Percentiles rank a stretch among this genome's conserved stretches.
phyloP scores from a whole-genome alignment of 2,888 invertebrate species.

The Ethmia dodecea region DNA sequence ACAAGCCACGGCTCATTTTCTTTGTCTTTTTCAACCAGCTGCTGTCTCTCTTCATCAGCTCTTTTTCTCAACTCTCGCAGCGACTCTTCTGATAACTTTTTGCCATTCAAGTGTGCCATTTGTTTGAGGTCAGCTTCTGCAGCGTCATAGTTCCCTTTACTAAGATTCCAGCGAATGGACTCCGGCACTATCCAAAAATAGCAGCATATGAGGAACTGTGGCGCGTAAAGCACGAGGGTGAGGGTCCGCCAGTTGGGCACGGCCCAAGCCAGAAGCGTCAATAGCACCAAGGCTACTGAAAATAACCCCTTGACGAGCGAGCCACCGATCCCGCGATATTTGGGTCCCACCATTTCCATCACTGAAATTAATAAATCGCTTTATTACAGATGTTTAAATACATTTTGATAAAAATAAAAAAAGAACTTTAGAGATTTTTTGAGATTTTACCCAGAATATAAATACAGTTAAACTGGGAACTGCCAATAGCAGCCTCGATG shows the following conservation, averaged over 20 bases:
- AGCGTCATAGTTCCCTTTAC: conserved; percentile 80
- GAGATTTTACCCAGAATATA: no score
- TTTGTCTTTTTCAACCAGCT: no score
- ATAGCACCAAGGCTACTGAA: conserved; percentile 77
- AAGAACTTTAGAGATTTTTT: no score
- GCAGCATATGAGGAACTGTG: not conserved
- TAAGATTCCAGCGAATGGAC: conserved; percentile 58
- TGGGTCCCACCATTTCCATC: no score
- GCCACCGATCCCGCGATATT: conserved; percentile 82
- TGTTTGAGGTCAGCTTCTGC: conserved; percentile 79
- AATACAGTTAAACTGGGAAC: no score
- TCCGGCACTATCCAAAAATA: not conserved
- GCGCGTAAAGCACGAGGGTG: not conserved
- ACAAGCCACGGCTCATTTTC: not conserved
- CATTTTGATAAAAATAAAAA: no score
- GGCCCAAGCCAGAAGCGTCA: no score
- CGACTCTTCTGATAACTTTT: conserved; percentile 40
- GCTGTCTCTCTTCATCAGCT: conserved; percentile 48
- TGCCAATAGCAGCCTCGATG: no score
- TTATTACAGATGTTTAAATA: no score
- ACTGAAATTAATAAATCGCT: no score
- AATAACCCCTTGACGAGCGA: conserved; percentile 83
- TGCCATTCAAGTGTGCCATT: conserved; percentile 79
- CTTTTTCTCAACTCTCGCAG: conserved; percentile 32
- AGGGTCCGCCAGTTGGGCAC: conserved; percentile 27